Percentiles rank a stretch among this genome's conserved stretches.
These are phyloP conservation scores for Rhinolophus ferrumequinum DNA, from an alignment of 2,113 vertebrate species.

Conservation along the genomic window DNA sequence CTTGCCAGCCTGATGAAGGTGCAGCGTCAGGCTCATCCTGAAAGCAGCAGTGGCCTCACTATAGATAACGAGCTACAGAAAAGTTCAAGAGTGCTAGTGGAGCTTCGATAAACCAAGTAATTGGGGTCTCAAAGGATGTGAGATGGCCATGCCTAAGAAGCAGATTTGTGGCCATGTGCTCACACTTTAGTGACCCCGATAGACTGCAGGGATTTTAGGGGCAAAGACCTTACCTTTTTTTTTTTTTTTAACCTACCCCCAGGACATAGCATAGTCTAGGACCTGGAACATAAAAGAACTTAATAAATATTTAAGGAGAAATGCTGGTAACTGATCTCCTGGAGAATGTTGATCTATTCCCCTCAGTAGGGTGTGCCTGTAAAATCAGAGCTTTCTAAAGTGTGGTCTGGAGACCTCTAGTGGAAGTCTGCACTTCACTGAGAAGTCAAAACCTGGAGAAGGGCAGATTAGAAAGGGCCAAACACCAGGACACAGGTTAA, in stretches of 20 bases:
- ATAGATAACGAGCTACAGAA: background rate
- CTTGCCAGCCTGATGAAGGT: background rate
- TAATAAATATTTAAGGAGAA: conserved; percentile 49
- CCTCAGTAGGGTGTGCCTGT: background rate
- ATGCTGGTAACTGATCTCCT: background rate
- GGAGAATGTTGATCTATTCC: background rate
- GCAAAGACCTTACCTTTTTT: background rate
- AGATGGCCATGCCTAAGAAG: background rate
- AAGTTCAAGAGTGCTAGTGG: background rate
- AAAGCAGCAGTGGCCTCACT: background rate
- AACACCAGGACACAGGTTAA: background rate
- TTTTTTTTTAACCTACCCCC: background rate
- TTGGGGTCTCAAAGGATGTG: background rate
- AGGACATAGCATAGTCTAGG: background rate
- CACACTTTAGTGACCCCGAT: background rate
- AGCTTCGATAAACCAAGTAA: background rate
- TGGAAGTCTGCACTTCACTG: background rate
- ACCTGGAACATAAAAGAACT: background rate
- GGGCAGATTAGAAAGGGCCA: background rate
- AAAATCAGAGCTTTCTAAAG: background rate
- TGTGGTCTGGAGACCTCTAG: conserved; percentile 73
- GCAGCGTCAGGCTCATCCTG: background rate
- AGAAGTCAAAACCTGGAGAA: background rate
- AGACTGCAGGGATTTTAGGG: background rate
- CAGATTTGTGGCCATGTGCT: too few species aligned